Evolutionary conservation across 2,113 vertebrate species (phyloP), one percentile per base, ranked within the genome.

Genomic region (Dissostichus mawsoni): DNA sequence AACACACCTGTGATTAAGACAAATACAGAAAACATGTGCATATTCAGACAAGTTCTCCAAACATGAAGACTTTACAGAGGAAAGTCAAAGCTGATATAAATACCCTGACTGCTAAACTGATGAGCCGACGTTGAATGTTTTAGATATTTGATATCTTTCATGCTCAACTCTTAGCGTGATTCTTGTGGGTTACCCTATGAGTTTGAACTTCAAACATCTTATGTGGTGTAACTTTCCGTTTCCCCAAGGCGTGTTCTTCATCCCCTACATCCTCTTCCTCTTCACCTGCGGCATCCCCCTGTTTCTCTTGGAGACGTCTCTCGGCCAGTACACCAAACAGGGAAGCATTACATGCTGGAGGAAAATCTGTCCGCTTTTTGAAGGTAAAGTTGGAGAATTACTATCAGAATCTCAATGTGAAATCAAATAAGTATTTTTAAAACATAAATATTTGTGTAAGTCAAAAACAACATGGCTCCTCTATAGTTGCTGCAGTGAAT

Each of bases 321-420:
- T 96, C 11, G 95, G 95, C 59, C 95, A 96, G 82, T 96, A 94
- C 87, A 96, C 95, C 11, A 89, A 92, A 33, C 92, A 95, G 76
- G 95, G 94, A 33, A 75, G 89, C n/a, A 92, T 96, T 48, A 96
- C 95, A 74, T 94, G 94, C 77, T 96, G 95, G 95, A 92, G 68
- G 76, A 95, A 94, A 71, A 92, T 96, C 1, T 96, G 95, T 76
- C 95, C 95, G n/a, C 86, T 96, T 23, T 96, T 96, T 93, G 92
- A 93, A 93, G 95, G 95, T 96, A 91, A 92, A 72, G 11, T 23
- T 74, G n/a, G 44, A 2, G 16, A 44, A 58, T n/a, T 18, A 29
- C 4, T 29, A 13, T 36, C 11, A 56, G 1, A 25, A 10, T 48
- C 5, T 62, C 33, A 2, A 23, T 18, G 1, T 73, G 9, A 57